These are phyloP conservation scores for Cheilosia grossa DNA, from an alignment of 2,888 invertebrate genomes.

Conservation along the genomic window DNA sequence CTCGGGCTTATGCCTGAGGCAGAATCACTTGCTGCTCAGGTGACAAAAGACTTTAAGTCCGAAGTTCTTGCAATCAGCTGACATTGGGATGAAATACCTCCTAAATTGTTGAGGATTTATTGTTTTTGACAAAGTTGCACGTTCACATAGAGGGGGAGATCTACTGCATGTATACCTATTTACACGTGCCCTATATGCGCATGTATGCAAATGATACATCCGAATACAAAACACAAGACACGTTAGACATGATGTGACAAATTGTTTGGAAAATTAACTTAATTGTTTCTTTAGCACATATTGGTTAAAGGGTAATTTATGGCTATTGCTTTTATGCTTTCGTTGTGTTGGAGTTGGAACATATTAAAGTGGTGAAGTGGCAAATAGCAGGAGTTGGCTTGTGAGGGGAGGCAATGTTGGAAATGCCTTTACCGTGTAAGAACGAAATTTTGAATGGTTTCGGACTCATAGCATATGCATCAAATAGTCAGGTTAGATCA, in stretches of 20 bases:
- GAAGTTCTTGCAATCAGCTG: neutral
- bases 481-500: too few species aligned
- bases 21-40: neutral
- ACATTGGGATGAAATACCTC: too few species aligned
- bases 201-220: neutral
- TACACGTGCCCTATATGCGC: neutral
- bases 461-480: too few species aligned
- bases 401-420: too few species aligned
- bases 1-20: too few species aligned
- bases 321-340: slow-evolving; percentile 52
- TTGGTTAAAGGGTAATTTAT: slow-evolving; percentile 53
- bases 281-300: slow-evolving; percentile 68
- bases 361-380: slow-evolving; percentile 1
- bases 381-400: too few species aligned
- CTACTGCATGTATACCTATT: too few species aligned
- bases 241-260: slow-evolving; percentile 55
- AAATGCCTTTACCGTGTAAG: too few species aligned
- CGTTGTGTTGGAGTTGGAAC: neutral
- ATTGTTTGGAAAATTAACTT: slow-evolving; percentile 71
- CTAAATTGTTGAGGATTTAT: too few species aligned
- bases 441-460: too few species aligned
- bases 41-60: neutral
- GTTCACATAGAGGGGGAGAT: too few species aligned
- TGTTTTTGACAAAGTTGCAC: too few species aligned
- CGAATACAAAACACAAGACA: neutral